Evolutionary conservation across 1,140 invertebrate genomes (phyloP).

Genomic region (Branchinecta lindahli): DNA sequence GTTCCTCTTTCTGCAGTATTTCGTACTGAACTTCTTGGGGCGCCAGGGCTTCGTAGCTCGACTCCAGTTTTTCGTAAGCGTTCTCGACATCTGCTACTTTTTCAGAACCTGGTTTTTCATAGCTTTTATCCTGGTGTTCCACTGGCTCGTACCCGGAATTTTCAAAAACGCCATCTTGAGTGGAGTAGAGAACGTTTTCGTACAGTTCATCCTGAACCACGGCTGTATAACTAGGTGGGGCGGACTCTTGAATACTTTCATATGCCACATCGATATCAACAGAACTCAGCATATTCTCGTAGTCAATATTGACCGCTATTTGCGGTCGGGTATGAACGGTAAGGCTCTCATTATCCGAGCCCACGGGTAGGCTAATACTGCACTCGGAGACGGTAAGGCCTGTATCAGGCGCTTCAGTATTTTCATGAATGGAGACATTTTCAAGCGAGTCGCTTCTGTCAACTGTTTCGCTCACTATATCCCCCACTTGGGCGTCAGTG

Average conservation of each 20-base stretch:
- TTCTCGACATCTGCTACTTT: background rate
- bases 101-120: background rate
- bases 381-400: conserved; percentile 24
- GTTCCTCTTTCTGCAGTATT: background rate
- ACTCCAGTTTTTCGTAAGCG: background rate
- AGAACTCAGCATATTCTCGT: conserved; percentile 1
- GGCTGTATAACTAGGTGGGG: conserved; percentile 5
- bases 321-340: conserved; percentile 24
- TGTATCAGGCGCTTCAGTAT: conserved; percentile 21
- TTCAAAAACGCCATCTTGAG: background rate
- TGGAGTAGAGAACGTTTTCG: conserved; percentile 17
- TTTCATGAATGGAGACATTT: conserved; percentile 19
- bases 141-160: conserved; percentile 1
- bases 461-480: conserved; percentile 12
- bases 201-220: conserved; percentile 13
- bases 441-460: conserved; percentile 15
- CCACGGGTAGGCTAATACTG: conserved; percentile 27
- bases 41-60: background rate
- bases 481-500: conserved; percentile 16
- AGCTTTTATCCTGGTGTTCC: background rate
- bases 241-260: background rate
- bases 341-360: conserved; percentile 30
- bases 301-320: background rate
- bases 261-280: background rate
- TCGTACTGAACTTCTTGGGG: background rate